A percentile compares a stretch with the other conserved stretches of the same genome.
These are phyloP conservation scores for Catharus minimus DNA, from an alignment of 2,113 vertebrate species.

Conservation along the genomic window DNA sequence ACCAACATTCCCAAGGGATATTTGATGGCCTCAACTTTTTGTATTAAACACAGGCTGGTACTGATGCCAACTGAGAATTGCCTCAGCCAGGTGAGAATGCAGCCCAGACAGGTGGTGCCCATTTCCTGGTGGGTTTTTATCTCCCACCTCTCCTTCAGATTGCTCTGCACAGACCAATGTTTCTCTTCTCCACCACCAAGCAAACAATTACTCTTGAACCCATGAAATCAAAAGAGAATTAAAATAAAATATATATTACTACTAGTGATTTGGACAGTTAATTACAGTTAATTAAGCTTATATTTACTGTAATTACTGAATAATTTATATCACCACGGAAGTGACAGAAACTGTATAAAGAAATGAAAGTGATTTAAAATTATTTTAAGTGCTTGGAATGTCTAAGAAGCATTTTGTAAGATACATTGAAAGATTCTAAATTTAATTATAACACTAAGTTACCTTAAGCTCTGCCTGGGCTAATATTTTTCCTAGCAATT, in stretches of 20 bases:
- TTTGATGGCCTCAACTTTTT: not conserved
- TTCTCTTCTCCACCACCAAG: not conserved
- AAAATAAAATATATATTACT: not conserved
- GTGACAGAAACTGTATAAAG: conserved; percentile 2
- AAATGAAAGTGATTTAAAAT: not conserved
- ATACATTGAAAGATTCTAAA: conserved; percentile 16
- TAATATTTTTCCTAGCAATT: conserved; percentile 10
- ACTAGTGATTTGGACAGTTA: conserved; percentile 2
- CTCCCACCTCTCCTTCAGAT: not conserved
- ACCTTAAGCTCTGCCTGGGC: not conserved
- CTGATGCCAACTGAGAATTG: not conserved
- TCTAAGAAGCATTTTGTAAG: not conserved
- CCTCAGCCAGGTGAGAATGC: not conserved
- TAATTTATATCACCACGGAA: not conserved
- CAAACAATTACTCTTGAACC: not conserved
- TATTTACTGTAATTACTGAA: conserved; percentile 44
- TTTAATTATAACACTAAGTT: conserved; percentile 3
- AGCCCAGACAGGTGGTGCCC: not conserved
- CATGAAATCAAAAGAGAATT: not conserved
- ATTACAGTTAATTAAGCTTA: conserved; percentile 33
- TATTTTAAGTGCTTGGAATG: not conserved
- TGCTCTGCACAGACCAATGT: not conserved
- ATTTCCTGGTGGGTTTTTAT: not conserved
- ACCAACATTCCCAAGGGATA: not conserved
- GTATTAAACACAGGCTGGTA: not conserved